phyloP scores from a whole-genome alignment of 2,797 vertebrate genomes.

The Nyctibius grandis region DNA sequence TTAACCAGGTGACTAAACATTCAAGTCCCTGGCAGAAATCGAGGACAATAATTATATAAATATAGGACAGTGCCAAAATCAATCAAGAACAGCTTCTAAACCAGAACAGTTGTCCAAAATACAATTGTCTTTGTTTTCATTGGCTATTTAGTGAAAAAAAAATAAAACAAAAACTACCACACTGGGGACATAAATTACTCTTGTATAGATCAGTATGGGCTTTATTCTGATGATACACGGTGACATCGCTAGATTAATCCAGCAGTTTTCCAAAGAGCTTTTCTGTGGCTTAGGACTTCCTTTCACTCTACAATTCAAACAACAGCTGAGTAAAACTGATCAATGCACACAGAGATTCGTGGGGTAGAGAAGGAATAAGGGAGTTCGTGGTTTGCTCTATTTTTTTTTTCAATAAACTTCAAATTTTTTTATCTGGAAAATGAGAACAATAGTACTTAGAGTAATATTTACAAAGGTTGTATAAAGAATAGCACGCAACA shows the following conservation, averaged over 20 bases:
- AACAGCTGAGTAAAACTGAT: not conserved
- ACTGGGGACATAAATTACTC: not conserved
- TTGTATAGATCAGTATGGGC: not conserved
- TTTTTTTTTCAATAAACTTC: not conserved
- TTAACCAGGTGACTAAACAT: not conserved
- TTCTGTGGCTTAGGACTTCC: not conserved
- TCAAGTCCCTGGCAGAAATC: not conserved
- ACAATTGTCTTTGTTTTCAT: not conserved
- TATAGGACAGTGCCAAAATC: not conserved
- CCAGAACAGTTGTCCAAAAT: not conserved
- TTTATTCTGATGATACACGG: not conserved
- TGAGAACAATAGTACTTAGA: not conserved
- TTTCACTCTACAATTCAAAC: not conserved
- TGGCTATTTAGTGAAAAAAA: not conserved
- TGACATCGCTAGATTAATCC: not conserved
- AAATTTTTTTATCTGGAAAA: not conserved
- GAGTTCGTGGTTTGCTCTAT: not conserved
- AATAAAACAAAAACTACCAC: not conserved
- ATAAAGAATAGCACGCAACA: not conserved
- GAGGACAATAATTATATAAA: not conserved
- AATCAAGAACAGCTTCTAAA: not conserved
- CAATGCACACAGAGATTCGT: not conserved
- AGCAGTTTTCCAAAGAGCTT: not conserved
- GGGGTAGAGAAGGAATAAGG: not conserved
- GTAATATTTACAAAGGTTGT: not conserved